Percentiles rank a stretch among this genome's conserved stretches.
phyloP scores from a whole-genome alignment of 2,113 vertebrate species.

The Oreochromis spilurus region DNA sequence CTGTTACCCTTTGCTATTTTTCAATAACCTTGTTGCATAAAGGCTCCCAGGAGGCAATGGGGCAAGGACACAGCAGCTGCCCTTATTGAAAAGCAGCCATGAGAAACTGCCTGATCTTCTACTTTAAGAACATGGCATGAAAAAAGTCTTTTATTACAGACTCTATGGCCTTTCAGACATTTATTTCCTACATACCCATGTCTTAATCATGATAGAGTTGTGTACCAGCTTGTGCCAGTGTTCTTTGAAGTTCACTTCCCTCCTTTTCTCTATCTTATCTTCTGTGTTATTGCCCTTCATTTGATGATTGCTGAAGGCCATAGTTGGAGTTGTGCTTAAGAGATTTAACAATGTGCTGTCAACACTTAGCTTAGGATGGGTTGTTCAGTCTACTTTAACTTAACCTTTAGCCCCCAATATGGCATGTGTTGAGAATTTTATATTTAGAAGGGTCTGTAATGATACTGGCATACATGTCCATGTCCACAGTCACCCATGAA shows the following conservation, averaged over 20 bases:
- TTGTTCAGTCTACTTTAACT: neutral
- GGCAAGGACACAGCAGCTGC: neutral
- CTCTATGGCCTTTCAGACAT: neutral
- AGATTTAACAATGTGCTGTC: conserved; percentile 10
- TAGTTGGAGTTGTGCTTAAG: neutral
- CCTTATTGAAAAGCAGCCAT: neutral
- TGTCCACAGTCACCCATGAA: conserved; percentile 7
- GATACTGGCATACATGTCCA: neutral
- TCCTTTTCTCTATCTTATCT: conserved; percentile 17
- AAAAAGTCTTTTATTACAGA: neutral
- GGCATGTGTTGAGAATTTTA: neutral
- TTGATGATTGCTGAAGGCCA: neutral
- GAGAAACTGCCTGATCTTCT: neutral
- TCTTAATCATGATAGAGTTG: neutral
- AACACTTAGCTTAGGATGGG: neutral
- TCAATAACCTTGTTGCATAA: conserved; percentile 4
- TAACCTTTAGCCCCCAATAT: neutral
- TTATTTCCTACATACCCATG: neutral
- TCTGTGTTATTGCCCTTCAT: neutral
- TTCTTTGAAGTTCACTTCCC: neutral
- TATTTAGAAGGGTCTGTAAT: neutral
- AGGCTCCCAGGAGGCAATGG: neutral
- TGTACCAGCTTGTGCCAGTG: neutral
- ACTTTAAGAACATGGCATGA: neutral
- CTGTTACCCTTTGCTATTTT: conserved; percentile 10